These are phyloP conservation scores for Muscidifurax raptorellus DNA, from an alignment of 1,140 invertebrate species.

Conservation along the genomic window DNA sequence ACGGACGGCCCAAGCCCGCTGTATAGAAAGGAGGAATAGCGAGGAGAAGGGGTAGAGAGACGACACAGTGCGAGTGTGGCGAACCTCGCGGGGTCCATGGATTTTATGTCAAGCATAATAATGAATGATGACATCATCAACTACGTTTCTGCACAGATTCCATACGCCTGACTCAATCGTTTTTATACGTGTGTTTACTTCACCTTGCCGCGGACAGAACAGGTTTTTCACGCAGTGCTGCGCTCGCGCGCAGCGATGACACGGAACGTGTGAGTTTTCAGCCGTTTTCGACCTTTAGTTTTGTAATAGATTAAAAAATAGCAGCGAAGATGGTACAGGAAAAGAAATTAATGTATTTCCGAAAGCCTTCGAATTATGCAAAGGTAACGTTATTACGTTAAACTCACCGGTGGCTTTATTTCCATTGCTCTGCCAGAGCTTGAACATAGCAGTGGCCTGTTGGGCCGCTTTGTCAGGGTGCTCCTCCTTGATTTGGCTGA, in stretches of 20 bases:
- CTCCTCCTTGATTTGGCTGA: slow-evolving; percentile 91
- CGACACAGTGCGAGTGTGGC: slow-evolving; percentile 50
- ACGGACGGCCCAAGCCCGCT: not conserved
- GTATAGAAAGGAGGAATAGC: not conserved
- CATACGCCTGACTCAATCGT: slow-evolving; percentile 69
- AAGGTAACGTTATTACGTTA: not conserved
- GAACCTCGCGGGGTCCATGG: slow-evolving; percentile 59
- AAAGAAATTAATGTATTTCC: not conserved
- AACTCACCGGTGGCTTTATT: slow-evolving; percentile 84
- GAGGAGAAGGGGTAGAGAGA: slow-evolving; percentile 47
- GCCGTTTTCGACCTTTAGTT: not conserved
- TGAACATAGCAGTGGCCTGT: slow-evolving; percentile 95
- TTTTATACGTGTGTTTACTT: slow-evolving; percentile 59
- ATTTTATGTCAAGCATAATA: slow-evolving; percentile 70
- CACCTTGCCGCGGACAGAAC: slow-evolving; percentile 59
- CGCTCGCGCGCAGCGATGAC: not conserved
- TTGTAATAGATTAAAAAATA: not conserved
- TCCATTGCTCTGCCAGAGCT: slow-evolving; percentile 87
- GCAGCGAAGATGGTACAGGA: not conserved
- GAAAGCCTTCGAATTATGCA: not conserved
- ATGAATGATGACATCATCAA: slow-evolving; percentile 73
- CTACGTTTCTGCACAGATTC: slow-evolving; percentile 72
- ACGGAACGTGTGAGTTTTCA: slow-evolving; percentile 10
- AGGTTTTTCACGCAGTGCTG: slow-evolving; percentile 44
- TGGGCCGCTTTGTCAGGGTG: slow-evolving; percentile 89